Evolutionary conservation across 2,888 invertebrate genomes (phyloP), one percentile per base, ranked within the genome.

Genomic region (Scelioninae gen. 1): DNA sequence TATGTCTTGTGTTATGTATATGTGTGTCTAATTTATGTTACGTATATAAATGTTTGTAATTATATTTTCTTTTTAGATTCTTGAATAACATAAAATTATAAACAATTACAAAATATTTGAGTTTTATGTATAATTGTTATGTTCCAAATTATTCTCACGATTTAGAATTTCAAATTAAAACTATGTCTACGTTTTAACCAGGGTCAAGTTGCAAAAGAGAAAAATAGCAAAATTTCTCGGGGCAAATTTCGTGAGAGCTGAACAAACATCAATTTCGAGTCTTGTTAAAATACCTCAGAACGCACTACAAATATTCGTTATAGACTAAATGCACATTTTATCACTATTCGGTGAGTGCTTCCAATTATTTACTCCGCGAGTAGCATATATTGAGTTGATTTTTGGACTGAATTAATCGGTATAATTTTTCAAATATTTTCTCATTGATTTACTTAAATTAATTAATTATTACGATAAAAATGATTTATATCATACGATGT

Each of bases 211-310:
- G n/a, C 31, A 38, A 60, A 15, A 34, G 34, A 31, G 49, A 49
- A 65, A 65, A 65, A 34, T 65, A 65, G 51, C 38, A 31, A 55
- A 68, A 68, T 43, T 55, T 68, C 68, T 38, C 29, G n/a, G 5
- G 32, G 55, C 40, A 51, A 55, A 51, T 53, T 55, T 38, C 31
- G 43, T 11, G 38, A 69, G 55, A 43, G 56, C 45, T 16, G 56
- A 69, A 69, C 56, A 69, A 69, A 69, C 56, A 69, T 69, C 34
- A 23, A 38, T 31, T 66, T 53, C 16, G 47, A 40, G 13, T 40
- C 53, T 66, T 53, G 66, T 66, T 40, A 40, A 66, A 66, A 66
- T 53, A 66, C 53, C 40, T 43, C 40, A 66, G 29, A 66, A 66
- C 15, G 40, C 53, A 53, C 51, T 53, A 40, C 66, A 66, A 53